Percentiles rank a stretch among this genome's conserved stretches.
Conservation (phyloP, 2,888 invertebrate genomes). For the Acanthosepion esculentum region DNA sequence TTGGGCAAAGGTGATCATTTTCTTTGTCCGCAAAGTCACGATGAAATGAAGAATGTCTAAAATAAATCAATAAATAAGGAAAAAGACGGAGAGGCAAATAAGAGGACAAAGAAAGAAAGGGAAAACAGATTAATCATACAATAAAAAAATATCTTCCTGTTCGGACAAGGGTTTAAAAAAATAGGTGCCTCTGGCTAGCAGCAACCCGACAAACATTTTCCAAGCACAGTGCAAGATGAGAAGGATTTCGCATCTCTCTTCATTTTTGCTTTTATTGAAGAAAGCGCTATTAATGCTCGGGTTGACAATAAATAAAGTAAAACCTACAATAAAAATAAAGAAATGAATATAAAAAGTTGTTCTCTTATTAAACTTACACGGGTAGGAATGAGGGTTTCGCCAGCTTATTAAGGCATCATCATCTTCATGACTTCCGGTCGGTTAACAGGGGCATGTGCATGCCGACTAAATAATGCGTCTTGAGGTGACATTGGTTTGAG, state of each 20-base stretch:
- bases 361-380: not conserved
- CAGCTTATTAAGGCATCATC: not conserved
- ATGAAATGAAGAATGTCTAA: constrained; percentile 15
- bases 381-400: not conserved
- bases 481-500: not conserved
- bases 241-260: not conserved
- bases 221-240: not conserved
- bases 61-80: not conserved
- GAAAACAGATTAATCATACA: not conserved
- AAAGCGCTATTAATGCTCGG: not conserved
- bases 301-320: not conserved
- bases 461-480: not conserved
- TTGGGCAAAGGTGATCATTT: not conserved
- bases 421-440: constrained; percentile 23
- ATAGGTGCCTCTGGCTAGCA: not conserved
- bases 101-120: not conserved
- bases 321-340: not conserved
- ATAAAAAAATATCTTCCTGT: not conserved
- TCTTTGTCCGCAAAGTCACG: constrained; percentile 2
- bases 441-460: not conserved
- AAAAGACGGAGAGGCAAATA: not conserved
- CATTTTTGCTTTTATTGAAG: not conserved
- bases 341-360: not conserved
- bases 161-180: not conserved
- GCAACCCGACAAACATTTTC: not conserved